Evolutionary conservation across 1,140 invertebrate species (phyloP).

Genomic region (Apis dorsata): DNA sequence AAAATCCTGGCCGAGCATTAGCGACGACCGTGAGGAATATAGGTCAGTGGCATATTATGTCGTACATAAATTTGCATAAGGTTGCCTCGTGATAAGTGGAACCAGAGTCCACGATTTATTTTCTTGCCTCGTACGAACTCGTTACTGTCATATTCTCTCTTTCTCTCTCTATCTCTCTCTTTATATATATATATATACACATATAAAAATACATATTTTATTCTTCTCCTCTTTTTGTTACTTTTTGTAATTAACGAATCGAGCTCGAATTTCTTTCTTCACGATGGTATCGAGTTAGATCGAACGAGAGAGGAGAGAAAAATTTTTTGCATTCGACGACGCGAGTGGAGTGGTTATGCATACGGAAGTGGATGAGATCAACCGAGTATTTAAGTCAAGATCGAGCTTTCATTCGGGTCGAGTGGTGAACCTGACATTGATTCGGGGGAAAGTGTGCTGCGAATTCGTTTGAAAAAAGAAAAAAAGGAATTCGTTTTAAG

Average conservation of each 20-base stretch:
- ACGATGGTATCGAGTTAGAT: not conserved
- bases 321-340: not conserved
- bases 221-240: not conserved
- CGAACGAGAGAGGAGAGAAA: not conserved
- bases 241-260: not conserved
- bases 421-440: constrained; percentile 60
- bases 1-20: constrained; percentile 29
- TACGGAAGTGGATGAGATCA: constrained; percentile 51
- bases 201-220: not conserved
- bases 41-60: constrained; percentile 66
- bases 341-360: constrained; percentile 30
- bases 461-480: not conserved
- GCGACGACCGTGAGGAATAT: constrained; percentile 66
- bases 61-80: constrained; percentile 56
- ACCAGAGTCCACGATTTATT: constrained; percentile 5
- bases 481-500: no score
- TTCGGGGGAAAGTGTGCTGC: constrained; percentile 31
- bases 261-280: not conserved
- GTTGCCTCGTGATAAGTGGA: constrained; percentile 18
- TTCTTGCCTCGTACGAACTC: not conserved
- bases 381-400: constrained; percentile 54
- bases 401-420: constrained; percentile 53
- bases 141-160: not conserved
- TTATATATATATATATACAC: no score
- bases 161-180: not conserved